Conservation (phyloP, 2,888 invertebrate species). For the Harmothoe impar region DNA sequence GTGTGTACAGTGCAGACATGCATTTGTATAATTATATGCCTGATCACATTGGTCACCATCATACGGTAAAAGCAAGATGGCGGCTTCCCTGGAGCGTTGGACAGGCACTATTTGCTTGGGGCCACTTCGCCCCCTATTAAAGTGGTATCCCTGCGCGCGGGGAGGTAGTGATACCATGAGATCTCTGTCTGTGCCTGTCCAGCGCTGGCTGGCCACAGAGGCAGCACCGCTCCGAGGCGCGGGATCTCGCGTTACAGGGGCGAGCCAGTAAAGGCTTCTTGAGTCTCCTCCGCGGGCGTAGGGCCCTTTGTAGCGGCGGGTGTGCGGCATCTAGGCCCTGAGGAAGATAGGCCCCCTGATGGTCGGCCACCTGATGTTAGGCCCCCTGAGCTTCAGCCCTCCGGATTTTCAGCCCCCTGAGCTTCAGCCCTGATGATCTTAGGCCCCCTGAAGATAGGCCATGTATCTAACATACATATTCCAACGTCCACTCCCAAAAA, state of each 20-base stretch:
- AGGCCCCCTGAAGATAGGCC: no score
- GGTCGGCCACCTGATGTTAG: no score
- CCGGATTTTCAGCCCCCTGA: no score
- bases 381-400: no score
- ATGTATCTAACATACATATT: no score
- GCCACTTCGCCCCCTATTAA: conserved; percentile 22
- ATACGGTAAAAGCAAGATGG: background rate
- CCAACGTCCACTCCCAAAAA: no score
- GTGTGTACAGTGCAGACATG: no score
- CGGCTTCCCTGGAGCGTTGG: background rate
- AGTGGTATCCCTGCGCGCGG: conserved; percentile 14
- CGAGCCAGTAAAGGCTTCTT: conserved; percentile 57
- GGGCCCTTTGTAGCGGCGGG: conserved; percentile 16
- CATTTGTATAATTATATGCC: no score
- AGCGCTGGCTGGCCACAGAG: conserved; percentile 57
- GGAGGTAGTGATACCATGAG: background rate
- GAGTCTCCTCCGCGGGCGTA: conserved; percentile 48
- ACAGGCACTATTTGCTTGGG: background rate
- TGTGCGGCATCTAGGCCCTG: no score
- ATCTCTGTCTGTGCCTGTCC: conserved; percentile 43
- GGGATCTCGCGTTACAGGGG: conserved; percentile 50
- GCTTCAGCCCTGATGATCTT: no score
- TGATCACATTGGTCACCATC: no score
- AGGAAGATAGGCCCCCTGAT: no score
- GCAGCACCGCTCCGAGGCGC: conserved; percentile 32